phyloP scores from a whole-genome alignment of 2,797 vertebrate genomes.

The Menidia menidia region DNA sequence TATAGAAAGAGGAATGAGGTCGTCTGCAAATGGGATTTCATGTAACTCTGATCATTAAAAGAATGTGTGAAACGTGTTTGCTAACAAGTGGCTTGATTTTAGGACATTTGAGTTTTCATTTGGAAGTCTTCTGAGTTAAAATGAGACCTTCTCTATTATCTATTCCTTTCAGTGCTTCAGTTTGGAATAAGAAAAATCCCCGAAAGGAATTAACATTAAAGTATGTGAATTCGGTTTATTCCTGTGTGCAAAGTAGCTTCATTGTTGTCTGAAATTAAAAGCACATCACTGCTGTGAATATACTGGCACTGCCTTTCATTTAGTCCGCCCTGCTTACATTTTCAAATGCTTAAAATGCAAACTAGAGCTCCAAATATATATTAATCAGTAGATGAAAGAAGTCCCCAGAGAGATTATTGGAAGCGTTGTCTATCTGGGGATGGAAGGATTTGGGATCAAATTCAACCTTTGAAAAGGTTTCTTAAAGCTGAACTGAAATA shows the following conservation, averaged over 20 bases:
- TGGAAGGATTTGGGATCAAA: too few relatives aligned
- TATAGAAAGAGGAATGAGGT: not conserved
- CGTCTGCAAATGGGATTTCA: slow-evolving; percentile 16
- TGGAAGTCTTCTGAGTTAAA: not conserved
- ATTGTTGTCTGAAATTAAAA: not conserved
- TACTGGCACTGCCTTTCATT: not conserved
- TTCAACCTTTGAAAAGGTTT: not conserved
- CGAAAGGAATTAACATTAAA: not conserved
- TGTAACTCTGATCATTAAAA: not conserved
- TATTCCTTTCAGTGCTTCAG: not conserved
- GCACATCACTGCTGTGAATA: not conserved
- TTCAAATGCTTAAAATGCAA: not conserved
- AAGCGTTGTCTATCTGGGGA: too few relatives aligned
- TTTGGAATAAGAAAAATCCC: not conserved
- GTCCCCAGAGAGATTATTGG: too few relatives aligned
- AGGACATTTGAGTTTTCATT: not conserved
- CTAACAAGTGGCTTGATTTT: slow-evolving; percentile 2
- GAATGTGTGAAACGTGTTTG: not conserved
- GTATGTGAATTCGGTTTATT: not conserved
- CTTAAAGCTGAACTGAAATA: not conserved
- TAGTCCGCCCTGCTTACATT: not conserved
- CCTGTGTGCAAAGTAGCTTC: not conserved
- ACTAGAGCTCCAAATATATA: not conserved
- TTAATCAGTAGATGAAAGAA: not conserved
- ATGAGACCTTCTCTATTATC: too few relatives aligned